Evolutionary conservation across 2,888 invertebrate genomes (phyloP).

Genomic region (Drosophila macrothrix): DNA sequence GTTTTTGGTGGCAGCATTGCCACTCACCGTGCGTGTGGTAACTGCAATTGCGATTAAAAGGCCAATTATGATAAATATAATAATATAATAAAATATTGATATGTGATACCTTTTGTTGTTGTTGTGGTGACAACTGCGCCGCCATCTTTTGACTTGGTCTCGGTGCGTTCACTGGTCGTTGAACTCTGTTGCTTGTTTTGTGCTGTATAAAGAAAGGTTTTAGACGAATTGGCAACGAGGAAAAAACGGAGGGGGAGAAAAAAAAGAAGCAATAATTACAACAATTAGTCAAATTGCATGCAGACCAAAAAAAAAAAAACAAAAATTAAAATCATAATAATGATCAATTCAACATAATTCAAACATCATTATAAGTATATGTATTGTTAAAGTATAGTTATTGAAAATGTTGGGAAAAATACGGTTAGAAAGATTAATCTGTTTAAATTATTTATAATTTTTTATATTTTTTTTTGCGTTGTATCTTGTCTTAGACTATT

Average conservation of each 20-base stretch:
- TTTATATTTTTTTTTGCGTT: slow-evolving; percentile 25
- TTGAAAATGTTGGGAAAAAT: slow-evolving; percentile 32
- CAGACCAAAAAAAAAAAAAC: slow-evolving; percentile 35
- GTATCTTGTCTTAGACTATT: slow-evolving; percentile 52
- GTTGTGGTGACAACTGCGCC: slow-evolving; percentile 87
- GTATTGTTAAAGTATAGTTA: slow-evolving; percentile 27
- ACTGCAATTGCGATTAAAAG: slow-evolving; percentile 58
- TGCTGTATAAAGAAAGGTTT: slow-evolving; percentile 71
- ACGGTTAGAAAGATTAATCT: slow-evolving; percentile 36
- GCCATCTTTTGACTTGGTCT: slow-evolving; percentile 87
- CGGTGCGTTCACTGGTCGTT: slow-evolving; percentile 85
- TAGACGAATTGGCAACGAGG: slow-evolving; percentile 50
- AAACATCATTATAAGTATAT: slow-evolving; percentile 8
- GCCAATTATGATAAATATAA: background rate
- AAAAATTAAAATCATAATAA: background rate
- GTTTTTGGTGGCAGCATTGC: slow-evolving; percentile 87
- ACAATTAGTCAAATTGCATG: slow-evolving; percentile 70
- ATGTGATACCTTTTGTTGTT: slow-evolving; percentile 86
- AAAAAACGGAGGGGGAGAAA: slow-evolving; percentile 34
- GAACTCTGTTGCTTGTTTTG: slow-evolving; percentile 75
- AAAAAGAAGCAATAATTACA: slow-evolving; percentile 70
- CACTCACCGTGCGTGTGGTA: slow-evolving; percentile 86
- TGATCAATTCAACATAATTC: slow-evolving; percentile 17
- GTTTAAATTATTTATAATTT: background rate
- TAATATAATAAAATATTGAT: slow-evolving; percentile 4